Base-by-base conservation (phyloP, 2,797 vertebrate genomes). In the Momotus momota region DNA sequence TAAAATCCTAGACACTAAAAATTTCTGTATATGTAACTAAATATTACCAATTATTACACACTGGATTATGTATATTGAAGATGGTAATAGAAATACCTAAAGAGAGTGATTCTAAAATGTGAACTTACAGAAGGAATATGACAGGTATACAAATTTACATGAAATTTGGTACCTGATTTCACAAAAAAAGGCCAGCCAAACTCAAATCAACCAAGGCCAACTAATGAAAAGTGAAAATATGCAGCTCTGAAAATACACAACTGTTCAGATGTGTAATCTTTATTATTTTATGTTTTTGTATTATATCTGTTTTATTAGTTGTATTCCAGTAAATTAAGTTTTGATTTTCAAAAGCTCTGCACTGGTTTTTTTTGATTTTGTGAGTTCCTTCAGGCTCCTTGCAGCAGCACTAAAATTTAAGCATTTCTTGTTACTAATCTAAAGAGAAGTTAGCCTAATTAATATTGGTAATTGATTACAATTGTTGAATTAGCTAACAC, bases 381-480 rank as follows among this genome's bases (percentile, higher is more conserved):
- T n/a, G 31, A 52, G 33, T 57, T 94, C 43, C n/a, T 73, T 57
- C 57, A 72, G 40, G 90, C 38, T 31, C 31, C 49, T 29, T 69
- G 46, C 26, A 91, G 82, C 14, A 83, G n/a, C 54, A 79, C 67
- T 64, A 88, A 73, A 93, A 83, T 31, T 33, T 83, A 94, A 94
- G 69, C 10, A 65, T 51, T 90, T 88, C 49, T 66, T 85, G 7
- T 65, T 88, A 54, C 6, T 70, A 45, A 78, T 38, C 17, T 73
- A 74, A 94, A 90, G 61, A 69, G 21, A 86, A 78, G 21, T 51
- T 64, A 8, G 17, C 21, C 52, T 94, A 67, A 86, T 67, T 91
- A 74, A 74, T 91, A 91, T 22, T 48, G 33, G 38, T 25, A 91
- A 94, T 71, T 67, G 31, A 88, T 87, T 85, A 71, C 26, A 85